Conservation (phyloP, 64 coral and sea anemone species). For the Actinia tenebrosa region DNA sequence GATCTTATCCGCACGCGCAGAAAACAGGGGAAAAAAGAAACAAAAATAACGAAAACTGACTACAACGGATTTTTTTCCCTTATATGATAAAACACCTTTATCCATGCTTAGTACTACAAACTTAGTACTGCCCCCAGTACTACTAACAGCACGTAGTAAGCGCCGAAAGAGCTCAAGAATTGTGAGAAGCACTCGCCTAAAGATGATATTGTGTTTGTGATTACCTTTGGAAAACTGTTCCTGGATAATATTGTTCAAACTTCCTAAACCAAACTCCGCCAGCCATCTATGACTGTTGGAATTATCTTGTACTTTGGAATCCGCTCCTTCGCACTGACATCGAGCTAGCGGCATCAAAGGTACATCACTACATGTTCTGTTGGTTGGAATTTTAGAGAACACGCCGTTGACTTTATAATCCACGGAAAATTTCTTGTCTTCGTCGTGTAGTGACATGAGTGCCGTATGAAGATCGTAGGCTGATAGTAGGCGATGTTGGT, state of each 20-base stretch:
- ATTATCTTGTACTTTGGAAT: slow-evolving; percentile 41
- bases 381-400: slow-evolving; percentile 42
- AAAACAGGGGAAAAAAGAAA: too few relatives aligned
- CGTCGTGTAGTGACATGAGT: slow-evolving; percentile 39
- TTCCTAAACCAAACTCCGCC: slow-evolving; percentile 64
- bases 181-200: too few relatives aligned
- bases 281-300: slow-evolving; percentile 37
- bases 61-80: too few relatives aligned
- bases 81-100: too few relatives aligned
- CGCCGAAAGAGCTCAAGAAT: too few relatives aligned
- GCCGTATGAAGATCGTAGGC: slow-evolving; percentile 54
- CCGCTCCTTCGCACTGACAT: slow-evolving; percentile 55
- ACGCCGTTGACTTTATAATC: slow-evolving; percentile 28
- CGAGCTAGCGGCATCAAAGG: slow-evolving; percentile 45
- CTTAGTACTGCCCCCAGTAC: too few relatives aligned
- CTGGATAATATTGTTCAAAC: slow-evolving; percentile 55
- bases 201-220: too few relatives aligned
- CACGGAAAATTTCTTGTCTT: neutral
- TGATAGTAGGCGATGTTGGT: slow-evolving; percentile 51
- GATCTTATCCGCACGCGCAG: too few relatives aligned
- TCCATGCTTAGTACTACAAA: too few relatives aligned
- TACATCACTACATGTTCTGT: slow-evolving; percentile 54
- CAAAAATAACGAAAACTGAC: too few relatives aligned
- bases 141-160: too few relatives aligned
- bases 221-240: slow-evolving; percentile 53